phyloP scores from a whole-genome alignment of 2,113 vertebrate species.

The Epinephelus lanceolatus region DNA sequence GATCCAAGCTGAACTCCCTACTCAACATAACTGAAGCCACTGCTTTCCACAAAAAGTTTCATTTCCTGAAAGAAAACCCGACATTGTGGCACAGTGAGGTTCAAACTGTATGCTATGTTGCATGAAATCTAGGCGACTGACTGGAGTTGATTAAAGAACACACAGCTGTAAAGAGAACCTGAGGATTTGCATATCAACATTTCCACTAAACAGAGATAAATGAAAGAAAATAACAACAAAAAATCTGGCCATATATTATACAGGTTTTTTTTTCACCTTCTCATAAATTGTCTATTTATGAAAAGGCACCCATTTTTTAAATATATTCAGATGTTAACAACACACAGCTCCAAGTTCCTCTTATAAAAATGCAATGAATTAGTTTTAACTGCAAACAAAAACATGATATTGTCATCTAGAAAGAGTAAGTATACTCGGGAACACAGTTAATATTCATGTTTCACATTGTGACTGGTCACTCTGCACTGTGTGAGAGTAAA shows the following conservation, averaged over 20 bases:
- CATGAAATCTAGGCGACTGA: constrained; percentile 21
- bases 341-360: constrained; percentile 55
- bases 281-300: constrained; percentile 86
- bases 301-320: constrained; percentile 82
- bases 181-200: constrained; percentile 61
- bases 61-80: background rate
- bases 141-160: constrained; percentile 23
- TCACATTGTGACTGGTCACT: background rate
- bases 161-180: constrained; percentile 51
- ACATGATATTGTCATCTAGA: constrained; percentile 23
- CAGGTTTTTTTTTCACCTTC: constrained; percentile 76
- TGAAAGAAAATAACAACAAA: constrained; percentile 39
- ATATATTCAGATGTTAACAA: constrained; percentile 57
- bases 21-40: constrained; percentile 17
- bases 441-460: constrained; percentile 26
- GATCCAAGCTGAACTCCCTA: constrained; percentile 13
- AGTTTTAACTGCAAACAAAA: constrained; percentile 40
- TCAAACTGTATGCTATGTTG: constrained; percentile 20
- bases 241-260: constrained; percentile 52
- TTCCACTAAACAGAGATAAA: constrained; percentile 39
- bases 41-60: constrained; percentile 23
- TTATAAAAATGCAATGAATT: constrained; percentile 53
- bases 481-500: background rate
- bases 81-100: constrained; percentile 47
- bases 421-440: constrained; percentile 11